Evolutionary conservation across 2,113 vertebrate species (phyloP).

Genomic region (Cygnus atratus): DNA sequence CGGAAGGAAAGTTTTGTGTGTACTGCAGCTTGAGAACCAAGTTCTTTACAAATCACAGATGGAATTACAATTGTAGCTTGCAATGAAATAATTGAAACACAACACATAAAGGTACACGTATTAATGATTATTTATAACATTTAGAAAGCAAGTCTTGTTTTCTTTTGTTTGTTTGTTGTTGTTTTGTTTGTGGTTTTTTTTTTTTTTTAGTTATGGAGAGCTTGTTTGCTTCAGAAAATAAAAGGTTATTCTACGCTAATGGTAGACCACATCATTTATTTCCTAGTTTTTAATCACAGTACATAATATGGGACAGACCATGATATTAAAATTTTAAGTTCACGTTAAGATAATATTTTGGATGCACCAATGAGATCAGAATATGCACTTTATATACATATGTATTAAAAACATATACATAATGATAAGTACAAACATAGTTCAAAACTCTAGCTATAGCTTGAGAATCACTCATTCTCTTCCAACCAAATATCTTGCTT

Average conservation of each 20-base stretch:
- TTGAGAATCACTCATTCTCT: not conserved
- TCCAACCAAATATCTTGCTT: not conserved
- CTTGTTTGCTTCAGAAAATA: not conserved
- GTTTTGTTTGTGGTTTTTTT: not conserved
- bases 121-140: not conserved
- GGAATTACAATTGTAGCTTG: not conserved
- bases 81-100: not conserved
- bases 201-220: not conserved
- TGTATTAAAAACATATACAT: not conserved
- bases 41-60: not conserved
- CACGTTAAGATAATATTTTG: not conserved
- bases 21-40: not conserved
- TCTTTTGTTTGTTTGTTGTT: not conserved
- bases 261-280: not conserved
- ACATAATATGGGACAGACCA: not conserved
- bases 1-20: not conserved
- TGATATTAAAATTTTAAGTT: not conserved
- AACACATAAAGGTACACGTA: not conserved
- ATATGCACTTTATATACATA: not conserved
- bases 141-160: not conserved
- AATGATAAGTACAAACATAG: not conserved
- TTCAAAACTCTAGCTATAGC: not conserved
- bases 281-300: not conserved
- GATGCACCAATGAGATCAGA: not conserved
- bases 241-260: not conserved